Evolutionary conservation across 2,797 vertebrate genomes (phyloP), one percentile per base, ranked within the genome.

Genomic region (Loris lydekkerianus): DNA sequence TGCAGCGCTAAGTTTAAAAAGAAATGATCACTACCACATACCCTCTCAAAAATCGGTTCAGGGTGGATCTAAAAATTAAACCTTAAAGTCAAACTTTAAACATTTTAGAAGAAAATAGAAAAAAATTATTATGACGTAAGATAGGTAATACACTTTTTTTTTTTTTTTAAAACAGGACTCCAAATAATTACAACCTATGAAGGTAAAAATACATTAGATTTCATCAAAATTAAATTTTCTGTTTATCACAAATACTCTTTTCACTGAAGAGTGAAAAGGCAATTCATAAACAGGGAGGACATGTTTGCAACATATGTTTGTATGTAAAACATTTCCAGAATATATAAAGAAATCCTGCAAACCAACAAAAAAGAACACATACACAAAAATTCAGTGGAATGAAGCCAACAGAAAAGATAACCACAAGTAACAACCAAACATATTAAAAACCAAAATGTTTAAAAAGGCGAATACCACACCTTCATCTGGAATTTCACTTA

Each of bases 391-490:
- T 13, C 13, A 69, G 4, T 40, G 31, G 34, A 25, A 88, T 77
- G 14, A 94, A 86, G 69, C 9, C 27, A 65, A 89, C 1, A 67
- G 27, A 65, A 73, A 86, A 93, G 6, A 89, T 49, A 95, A 67
- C 0, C 6, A 65, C 31, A 27, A 75, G 65, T 7, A 80, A 3
- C 20, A 81, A 25, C 3, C 10, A 46, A 69, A 49, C 20, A 49
- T 92, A 40, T 65, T 37, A 34, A 92, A 83, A 27, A 34, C 2
- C 6, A 58, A 31, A 75, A 67, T 75, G 13, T 40, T 80, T 80
- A n/a, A 31, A 86, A 86, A 69, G 8, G 37, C 21, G 34, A 78
- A 76, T 43, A 0, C 10, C 7, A 9, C 5, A 37, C 8, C 9
- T 14, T 6, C 3, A 60, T n/a, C n/a, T 53, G 56, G 10, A 81